phyloP scores from a whole-genome alignment of 2,113 vertebrate genomes.

The Tychaedon coryphoeus region DNA sequence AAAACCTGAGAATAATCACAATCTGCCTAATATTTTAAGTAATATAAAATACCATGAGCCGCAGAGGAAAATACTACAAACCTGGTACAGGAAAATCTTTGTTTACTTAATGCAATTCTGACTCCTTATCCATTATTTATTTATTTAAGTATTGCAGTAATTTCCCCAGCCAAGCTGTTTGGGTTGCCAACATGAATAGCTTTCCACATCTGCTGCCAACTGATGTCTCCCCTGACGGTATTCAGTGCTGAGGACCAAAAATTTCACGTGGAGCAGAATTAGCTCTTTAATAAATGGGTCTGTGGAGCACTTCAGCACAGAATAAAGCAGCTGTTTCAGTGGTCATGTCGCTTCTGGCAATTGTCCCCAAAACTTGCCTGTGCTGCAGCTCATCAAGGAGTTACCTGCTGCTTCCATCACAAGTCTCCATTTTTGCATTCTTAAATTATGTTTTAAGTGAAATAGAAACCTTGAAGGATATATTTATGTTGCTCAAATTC shows the following conservation, averaged over 20 bases:
- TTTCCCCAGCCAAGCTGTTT: slow-evolving; percentile 16
- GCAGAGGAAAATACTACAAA: background rate
- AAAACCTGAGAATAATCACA: background rate
- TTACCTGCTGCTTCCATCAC: background rate
- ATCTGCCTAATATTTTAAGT: background rate
- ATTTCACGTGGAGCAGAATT: slow-evolving; percentile 6
- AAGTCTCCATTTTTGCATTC: background rate
- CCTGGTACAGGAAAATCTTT: background rate
- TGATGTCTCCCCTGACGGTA: background rate
- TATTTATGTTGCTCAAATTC: background rate
- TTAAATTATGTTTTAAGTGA: background rate
- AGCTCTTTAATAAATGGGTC: slow-evolving; percentile 7
- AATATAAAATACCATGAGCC: background rate
- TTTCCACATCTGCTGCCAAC: slow-evolving; percentile 50
- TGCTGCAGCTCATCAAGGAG: background rate
- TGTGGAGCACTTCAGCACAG: background rate
- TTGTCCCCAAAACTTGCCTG: background rate
- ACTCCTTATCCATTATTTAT: background rate
- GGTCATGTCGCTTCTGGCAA: background rate
- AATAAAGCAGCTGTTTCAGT: background rate
- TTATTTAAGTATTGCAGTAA: background rate
- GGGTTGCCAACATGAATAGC: slow-evolving; percentile 13
- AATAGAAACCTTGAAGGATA: background rate
- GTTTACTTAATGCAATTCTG: slow-evolving; percentile 1
- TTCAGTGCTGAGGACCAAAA: slow-evolving; percentile 18